Conservation (phyloP, 2,113 vertebrate genomes). For the Syngnathus typhle region DNA sequence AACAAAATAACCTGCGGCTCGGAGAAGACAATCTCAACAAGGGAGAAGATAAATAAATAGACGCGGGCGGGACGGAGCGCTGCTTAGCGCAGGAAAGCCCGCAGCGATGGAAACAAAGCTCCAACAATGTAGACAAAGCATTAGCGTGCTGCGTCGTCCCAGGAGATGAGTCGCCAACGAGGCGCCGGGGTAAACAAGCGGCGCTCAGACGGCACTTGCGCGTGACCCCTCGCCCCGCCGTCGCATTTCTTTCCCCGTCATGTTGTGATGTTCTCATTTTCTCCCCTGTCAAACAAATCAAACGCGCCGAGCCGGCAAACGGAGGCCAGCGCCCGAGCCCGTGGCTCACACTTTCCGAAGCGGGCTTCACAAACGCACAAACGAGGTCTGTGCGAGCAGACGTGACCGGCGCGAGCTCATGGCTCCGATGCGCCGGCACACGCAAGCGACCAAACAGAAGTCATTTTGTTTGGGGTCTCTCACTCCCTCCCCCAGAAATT, state of each 20-base stretch:
- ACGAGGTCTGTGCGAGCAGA: conserved; percentile 55
- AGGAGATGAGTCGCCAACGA: conserved; percentile 30
- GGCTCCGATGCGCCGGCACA: not conserved
- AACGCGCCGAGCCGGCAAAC: conserved; percentile 51
- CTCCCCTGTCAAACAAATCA: conserved; percentile 69
- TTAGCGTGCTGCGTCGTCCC: conserved; percentile 55
- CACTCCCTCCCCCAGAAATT: not conserved
- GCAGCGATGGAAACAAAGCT: conserved; percentile 63
- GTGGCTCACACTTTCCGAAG: conserved; percentile 65
- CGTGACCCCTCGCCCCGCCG: not conserved
- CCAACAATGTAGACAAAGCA: conserved; percentile 63
- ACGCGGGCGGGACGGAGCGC: conserved; percentile 36
- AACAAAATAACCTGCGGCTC: conserved; percentile 63
- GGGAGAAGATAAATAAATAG: conserved; percentile 58
- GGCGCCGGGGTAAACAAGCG: too few relatives aligned
- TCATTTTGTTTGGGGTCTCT: not conserved
- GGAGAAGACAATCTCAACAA: conserved; percentile 57
- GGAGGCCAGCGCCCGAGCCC: conserved; percentile 38
- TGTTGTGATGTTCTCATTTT: conserved; percentile 63
- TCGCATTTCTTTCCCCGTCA: conserved; percentile 67
- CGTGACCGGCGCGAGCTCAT: conserved; percentile 36
- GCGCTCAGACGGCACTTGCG: conserved; percentile 17
- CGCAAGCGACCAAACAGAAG: not conserved
- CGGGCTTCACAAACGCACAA: conserved; percentile 61
- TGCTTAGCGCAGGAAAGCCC: conserved; percentile 49